Conservation (phyloP, 2,888 invertebrate genomes). For the Chloroclystis v-ata region DNA sequence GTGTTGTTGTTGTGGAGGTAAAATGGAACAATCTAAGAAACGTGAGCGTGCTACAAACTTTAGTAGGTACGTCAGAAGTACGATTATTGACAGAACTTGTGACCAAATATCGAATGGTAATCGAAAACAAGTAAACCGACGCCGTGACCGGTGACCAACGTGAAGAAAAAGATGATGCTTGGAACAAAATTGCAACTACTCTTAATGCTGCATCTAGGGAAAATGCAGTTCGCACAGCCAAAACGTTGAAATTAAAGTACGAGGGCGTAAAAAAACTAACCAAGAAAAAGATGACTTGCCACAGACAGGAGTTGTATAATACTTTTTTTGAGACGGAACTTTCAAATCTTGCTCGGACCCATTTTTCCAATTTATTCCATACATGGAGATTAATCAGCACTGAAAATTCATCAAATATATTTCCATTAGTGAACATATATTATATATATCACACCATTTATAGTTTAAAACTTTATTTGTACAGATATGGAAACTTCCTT, state of each 20-base stretch:
- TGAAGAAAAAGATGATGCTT: not conserved
- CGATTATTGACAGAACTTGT: not conserved
- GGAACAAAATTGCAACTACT: not conserved
- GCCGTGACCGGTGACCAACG: not conserved
- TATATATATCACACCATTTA: too few relatives aligned
- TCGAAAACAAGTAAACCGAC: not conserved
- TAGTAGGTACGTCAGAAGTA: not conserved
- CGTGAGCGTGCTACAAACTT: not conserved
- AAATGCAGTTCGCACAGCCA: not conserved
- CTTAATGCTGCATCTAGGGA: conserved; percentile 3
- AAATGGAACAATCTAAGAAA: not conserved
- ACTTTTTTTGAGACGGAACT: too few relatives aligned
- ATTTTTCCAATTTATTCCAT: too few relatives aligned
- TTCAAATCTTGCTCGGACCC: too few relatives aligned
- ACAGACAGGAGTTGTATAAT: conserved; percentile 8
- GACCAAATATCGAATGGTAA: not conserved
- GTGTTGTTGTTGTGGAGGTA: not conserved
- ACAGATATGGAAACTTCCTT: too few relatives aligned
- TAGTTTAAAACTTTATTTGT: too few relatives aligned
- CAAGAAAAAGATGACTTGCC: conserved; percentile 1
- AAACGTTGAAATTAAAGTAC: not conserved
- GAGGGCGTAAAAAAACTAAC: not conserved
- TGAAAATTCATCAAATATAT: too few relatives aligned
- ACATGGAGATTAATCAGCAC: too few relatives aligned
- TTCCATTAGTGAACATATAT: too few relatives aligned